Conservation (phyloP, 2,797 vertebrate genomes). For the Sebastes taczanowskii region DNA sequence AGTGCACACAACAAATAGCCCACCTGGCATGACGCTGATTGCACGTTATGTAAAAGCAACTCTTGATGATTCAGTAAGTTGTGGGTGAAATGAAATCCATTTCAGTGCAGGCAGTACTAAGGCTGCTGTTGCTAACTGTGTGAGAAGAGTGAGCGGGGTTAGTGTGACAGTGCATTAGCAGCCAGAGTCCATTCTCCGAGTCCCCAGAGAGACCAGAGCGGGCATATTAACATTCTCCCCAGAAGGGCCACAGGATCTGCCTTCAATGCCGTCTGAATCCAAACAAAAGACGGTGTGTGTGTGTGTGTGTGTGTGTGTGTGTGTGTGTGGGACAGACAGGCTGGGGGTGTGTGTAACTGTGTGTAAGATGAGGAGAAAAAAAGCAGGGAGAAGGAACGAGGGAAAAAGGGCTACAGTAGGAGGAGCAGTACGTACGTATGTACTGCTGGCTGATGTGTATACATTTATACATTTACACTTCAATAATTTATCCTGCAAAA, state of each 20-base stretch:
- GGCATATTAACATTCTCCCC: conserved; percentile 83
- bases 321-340: conserved; percentile 40
- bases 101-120: neutral
- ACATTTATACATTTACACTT: conserved; percentile 7
- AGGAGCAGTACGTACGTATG: conserved; percentile 27
- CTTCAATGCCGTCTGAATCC: conserved; percentile 81
- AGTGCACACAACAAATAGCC: neutral
- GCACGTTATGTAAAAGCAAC: neutral
- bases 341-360: conserved; percentile 49
- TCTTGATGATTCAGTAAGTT: conserved; percentile 15
- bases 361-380: conserved; percentile 50
- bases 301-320: conserved; percentile 49
- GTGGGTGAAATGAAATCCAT: conserved; percentile 15
- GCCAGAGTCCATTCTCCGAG: conserved; percentile 73
- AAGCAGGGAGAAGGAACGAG: conserved; percentile 39
- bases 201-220: conserved; percentile 74
- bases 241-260: conserved; percentile 78
- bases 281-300: conserved; percentile 77
- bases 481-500: neutral
- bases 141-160: conserved; percentile 49
- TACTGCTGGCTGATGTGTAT: neutral
- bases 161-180: conserved; percentile 77
- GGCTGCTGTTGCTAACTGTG: conserved; percentile 45
- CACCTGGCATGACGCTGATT: neutral
- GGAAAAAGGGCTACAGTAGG: conserved; percentile 26